Evolutionary conservation across 1,140 invertebrate genomes (phyloP).

Genomic region (Bombus difficillimus): DNA sequence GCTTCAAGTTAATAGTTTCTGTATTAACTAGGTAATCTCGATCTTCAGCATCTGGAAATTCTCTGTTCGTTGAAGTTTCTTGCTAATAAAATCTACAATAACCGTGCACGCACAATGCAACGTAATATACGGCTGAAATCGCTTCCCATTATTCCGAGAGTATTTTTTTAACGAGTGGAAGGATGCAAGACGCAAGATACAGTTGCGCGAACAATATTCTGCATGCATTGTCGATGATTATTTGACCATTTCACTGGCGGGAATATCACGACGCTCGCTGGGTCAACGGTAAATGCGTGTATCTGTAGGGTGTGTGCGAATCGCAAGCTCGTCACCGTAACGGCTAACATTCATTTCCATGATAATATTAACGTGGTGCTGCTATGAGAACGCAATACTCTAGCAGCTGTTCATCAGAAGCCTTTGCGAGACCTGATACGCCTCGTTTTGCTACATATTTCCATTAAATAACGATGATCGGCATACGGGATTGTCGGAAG

Average conservation of each 20-base stretch:
- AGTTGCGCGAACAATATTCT: background rate
- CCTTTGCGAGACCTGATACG: slow-evolving; percentile 1
- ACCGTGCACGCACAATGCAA: too few relatives aligned
- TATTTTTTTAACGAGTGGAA: background rate
- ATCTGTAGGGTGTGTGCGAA: background rate
- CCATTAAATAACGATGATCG: slow-evolving; percentile 48
- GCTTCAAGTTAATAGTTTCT: background rate
- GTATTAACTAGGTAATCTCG: too few relatives aligned
- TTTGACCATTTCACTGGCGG: slow-evolving; percentile 12
- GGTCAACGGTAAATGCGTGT: background rate
- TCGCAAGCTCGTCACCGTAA: background rate
- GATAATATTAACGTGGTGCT: slow-evolving; percentile 36
- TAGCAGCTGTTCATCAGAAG: background rate
- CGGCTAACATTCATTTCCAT: slow-evolving; percentile 20
- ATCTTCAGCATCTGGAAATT: background rate
- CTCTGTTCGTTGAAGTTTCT: background rate
- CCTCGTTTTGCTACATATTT: slow-evolving; percentile 26
- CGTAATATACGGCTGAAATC: too few relatives aligned
- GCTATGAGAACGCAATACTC: background rate
- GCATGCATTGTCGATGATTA: background rate
- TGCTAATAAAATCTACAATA: too few relatives aligned
- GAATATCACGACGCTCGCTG: background rate
- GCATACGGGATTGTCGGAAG: background rate
- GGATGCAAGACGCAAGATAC: background rate
- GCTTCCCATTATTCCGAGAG: too few relatives aligned